Evolutionary conservation across 2,888 invertebrate species (phyloP).

Genomic region (Hirtodrosophila confusa): DNA sequence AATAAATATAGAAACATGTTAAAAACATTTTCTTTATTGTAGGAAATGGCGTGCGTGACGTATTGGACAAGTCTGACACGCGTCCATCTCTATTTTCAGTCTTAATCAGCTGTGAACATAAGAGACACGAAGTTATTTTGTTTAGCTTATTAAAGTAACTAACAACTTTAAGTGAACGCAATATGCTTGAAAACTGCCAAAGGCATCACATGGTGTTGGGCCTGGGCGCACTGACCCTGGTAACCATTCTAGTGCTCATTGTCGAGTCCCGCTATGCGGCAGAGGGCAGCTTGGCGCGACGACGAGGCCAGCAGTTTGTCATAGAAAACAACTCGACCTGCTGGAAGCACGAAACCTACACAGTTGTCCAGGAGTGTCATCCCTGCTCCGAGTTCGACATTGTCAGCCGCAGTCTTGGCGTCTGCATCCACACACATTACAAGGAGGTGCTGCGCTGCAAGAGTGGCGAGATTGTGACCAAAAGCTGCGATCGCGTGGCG

Average conservation of each 20-base stretch:
- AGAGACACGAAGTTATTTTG: conserved; percentile 15
- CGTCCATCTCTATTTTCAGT: conserved; percentile 1
- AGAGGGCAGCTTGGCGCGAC: conserved; percentile 55
- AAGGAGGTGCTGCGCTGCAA: conserved; percentile 93
- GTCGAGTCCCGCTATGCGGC: conserved; percentile 88
- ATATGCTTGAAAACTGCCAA: conserved; percentile 93
- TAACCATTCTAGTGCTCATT: conserved; percentile 92
- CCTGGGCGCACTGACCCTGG: conserved; percentile 90
- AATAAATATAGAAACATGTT: too few species aligned
- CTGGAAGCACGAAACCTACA: conserved; percentile 89
- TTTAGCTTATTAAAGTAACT: conserved; percentile 4
- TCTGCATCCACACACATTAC: conserved; percentile 92
- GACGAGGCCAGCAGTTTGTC: conserved; percentile 85
- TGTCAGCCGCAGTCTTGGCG: conserved; percentile 91
- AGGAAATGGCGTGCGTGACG: too few species aligned
- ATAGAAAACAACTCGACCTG: conserved; percentile 92
- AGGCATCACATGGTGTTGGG: conserved; percentile 93
- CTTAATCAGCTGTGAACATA: conserved; percentile 33
- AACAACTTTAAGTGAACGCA: neutral
- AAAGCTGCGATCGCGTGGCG: conserved; percentile 94
- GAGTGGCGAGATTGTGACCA: conserved; percentile 91
- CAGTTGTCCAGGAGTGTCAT: conserved; percentile 90
- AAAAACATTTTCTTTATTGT: too few species aligned
- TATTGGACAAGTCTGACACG: too few species aligned
- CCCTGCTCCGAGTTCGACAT: conserved; percentile 95